Conservation (phyloP, 2,888 invertebrate genomes). For the Drosophila fungiperda region DNA sequence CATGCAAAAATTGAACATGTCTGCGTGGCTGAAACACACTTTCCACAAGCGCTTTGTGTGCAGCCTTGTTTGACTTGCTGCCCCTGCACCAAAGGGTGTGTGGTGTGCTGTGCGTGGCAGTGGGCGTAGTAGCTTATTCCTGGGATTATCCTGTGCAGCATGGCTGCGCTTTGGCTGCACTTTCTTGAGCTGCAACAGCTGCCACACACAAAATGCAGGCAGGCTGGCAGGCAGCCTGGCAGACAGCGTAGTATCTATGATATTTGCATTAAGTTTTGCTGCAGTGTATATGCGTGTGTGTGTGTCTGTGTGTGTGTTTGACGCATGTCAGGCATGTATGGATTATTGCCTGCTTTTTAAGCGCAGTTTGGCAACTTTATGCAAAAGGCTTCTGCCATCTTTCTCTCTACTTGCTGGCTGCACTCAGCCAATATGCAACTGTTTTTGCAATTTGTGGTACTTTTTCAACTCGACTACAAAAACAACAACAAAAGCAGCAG, state of each 20-base stretch:
- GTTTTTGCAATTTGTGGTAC: constrained; percentile 22
- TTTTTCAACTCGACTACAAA: constrained; percentile 16
- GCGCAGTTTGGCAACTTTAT: constrained; percentile 23
- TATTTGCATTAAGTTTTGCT: constrained; percentile 58
- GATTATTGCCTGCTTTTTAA: constrained; percentile 5
- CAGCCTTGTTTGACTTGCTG: constrained; percentile 46
- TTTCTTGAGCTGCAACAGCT: constrained; percentile 46
- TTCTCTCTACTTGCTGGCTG: not conserved
- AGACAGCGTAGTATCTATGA: constrained; percentile 16
- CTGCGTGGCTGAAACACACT: constrained; percentile 24
- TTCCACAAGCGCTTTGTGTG: constrained; percentile 23
- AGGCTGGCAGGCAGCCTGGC: constrained; percentile 11
- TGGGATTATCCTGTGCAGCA: constrained; percentile 75
- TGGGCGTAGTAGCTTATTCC: constrained; percentile 58
- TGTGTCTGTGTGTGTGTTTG: not conserved
- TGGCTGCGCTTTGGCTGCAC: constrained; percentile 75
- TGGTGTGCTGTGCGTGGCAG: no score
- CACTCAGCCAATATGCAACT: constrained; percentile 8
- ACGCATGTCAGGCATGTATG: constrained; percentile 10
- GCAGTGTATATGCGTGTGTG: constrained; percentile 16
- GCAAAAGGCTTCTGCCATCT: not conserved
- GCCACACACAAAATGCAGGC: constrained; percentile 28
- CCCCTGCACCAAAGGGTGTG: not conserved
- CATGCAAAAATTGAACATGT: constrained; percentile 72
- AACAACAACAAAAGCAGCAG: constrained; percentile 9